Percentiles rank a stretch among this genome's conserved stretches.
phyloP scores from a whole-genome alignment of 2,113 vertebrate genomes.

The Nanorana parkeri region DNA sequence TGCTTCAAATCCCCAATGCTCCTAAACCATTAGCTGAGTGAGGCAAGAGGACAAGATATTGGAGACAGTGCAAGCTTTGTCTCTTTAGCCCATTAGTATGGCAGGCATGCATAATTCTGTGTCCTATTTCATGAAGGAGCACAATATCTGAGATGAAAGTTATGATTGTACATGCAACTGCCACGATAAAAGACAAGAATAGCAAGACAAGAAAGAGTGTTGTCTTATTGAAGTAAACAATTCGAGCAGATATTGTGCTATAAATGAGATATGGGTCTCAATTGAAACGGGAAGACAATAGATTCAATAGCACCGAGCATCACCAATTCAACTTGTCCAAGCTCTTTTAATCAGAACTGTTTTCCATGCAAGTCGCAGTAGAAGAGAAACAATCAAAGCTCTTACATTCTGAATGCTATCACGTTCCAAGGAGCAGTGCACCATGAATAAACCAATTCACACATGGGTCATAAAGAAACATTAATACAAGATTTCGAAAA shows the following conservation, averaged over 20 bases:
- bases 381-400: slow-evolving; percentile 67
- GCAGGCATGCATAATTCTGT: slow-evolving; percentile 60
- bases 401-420: slow-evolving; percentile 65
- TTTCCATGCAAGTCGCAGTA: slow-evolving; percentile 50
- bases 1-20: slow-evolving; percentile 61
- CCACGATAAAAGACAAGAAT: slow-evolving; percentile 56
- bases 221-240: slow-evolving; percentile 57
- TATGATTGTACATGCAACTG: slow-evolving; percentile 60
- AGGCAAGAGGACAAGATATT: slow-evolving; percentile 61
- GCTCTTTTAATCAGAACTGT: slow-evolving; percentile 58
- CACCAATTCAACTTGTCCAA: slow-evolving; percentile 60
- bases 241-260: neutral
- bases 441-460: slow-evolving; percentile 64
- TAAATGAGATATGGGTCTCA: slow-evolving; percentile 54
- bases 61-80: slow-evolving; percentile 59
- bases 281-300: slow-evolving; percentile 52
- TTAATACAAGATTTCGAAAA: slow-evolving; percentile 69
- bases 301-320: slow-evolving; percentile 61
- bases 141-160: slow-evolving; percentile 59
- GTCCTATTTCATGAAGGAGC: slow-evolving; percentile 60
- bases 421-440: slow-evolving; percentile 69
- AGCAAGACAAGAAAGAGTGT: slow-evolving; percentile 54
- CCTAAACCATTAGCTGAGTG: slow-evolving; percentile 60
- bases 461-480: slow-evolving; percentile 63
- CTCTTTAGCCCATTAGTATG: slow-evolving; percentile 62